Conservation (phyloP, 2,113 vertebrate genomes). For the Brachyhypopomus gauderio region DNA sequence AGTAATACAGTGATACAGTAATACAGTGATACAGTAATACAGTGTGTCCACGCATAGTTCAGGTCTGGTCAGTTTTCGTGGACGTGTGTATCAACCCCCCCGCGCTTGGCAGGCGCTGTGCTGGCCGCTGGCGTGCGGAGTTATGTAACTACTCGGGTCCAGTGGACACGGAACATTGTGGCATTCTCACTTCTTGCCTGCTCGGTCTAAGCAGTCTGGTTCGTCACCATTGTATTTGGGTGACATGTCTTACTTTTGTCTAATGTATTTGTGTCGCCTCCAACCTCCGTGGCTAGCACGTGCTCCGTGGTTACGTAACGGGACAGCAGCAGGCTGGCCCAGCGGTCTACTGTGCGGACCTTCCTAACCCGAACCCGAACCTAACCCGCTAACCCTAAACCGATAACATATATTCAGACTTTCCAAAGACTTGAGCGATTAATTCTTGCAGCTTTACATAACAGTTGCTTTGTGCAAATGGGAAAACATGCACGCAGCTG, state of each 20-base stretch:
- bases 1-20: too few species aligned
- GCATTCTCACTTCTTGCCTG: neutral
- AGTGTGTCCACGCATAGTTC: slow-evolving; percentile 20
- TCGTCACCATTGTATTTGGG: neutral
- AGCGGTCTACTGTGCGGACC: neutral
- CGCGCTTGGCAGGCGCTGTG: slow-evolving; percentile 15
- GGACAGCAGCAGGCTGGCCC: neutral
- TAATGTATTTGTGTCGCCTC: neutral
- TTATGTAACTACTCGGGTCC: slow-evolving; percentile 44
- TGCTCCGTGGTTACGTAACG: slow-evolving; percentile 38
- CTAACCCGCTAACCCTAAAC: neutral
- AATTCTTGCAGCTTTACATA: neutral
- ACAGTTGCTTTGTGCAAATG: neutral
- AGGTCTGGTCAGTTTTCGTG: neutral
- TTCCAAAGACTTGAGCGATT: neutral
- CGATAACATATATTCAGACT: too few species aligned
- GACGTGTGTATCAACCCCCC: neutral
- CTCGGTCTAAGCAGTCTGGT: neutral
- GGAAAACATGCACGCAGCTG: neutral
- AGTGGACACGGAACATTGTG: neutral
- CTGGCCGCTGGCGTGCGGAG: slow-evolving; percentile 19
- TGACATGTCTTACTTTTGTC: neutral
- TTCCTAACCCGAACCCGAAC: slow-evolving; percentile 43
- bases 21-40: too few species aligned
- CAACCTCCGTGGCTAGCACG: neutral